Conservation (phyloP, 2,888 invertebrate species). For the Bombylius major region DNA sequence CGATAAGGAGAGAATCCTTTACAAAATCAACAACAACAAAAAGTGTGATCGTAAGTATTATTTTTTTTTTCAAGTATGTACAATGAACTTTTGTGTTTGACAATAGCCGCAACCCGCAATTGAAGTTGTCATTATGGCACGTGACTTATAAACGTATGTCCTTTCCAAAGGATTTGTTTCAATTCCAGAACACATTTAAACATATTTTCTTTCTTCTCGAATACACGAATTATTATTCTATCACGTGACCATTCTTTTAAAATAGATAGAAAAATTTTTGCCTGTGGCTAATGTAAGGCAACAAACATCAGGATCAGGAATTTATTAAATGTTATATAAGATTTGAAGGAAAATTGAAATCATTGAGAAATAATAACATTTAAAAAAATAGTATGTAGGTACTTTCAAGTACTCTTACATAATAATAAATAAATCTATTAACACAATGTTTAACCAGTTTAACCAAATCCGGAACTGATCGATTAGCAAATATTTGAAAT, state of each 20-base stretch:
- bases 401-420: too few species aligned
- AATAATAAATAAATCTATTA: too few species aligned
- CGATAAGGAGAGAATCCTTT: too few species aligned
- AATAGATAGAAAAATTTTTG: too few species aligned
- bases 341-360: background rate
- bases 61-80: too few species aligned
- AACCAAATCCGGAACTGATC: slow-evolving; percentile 16
- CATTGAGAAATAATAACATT: slow-evolving; percentile 2
- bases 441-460: too few species aligned
- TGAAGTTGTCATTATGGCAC: slow-evolving; percentile 19
- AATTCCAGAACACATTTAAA: slow-evolving; percentile 2
- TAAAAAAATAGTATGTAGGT: background rate
- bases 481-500: slow-evolving; percentile 18
- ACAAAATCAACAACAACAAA: too few species aligned
- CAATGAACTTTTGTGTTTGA: slow-evolving; percentile 14
- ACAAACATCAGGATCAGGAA: too few species aligned
- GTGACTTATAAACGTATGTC: slow-evolving; percentile 12
- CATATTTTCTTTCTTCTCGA: too few species aligned
- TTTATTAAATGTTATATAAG: too few species aligned
- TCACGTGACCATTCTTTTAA: slow-evolving; percentile 5
- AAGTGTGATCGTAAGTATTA: too few species aligned
- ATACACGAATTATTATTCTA: slow-evolving; percentile 8
- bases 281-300: too few species aligned
- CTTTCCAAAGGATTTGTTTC: slow-evolving; percentile 9
- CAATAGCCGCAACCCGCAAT: slow-evolving; percentile 20